Percentiles rank a stretch among this genome's conserved stretches.
These are phyloP conservation scores for Iselma pallidipennis DNA, from an alignment of 2,888 invertebrate species.

Conservation along the genomic window DNA sequence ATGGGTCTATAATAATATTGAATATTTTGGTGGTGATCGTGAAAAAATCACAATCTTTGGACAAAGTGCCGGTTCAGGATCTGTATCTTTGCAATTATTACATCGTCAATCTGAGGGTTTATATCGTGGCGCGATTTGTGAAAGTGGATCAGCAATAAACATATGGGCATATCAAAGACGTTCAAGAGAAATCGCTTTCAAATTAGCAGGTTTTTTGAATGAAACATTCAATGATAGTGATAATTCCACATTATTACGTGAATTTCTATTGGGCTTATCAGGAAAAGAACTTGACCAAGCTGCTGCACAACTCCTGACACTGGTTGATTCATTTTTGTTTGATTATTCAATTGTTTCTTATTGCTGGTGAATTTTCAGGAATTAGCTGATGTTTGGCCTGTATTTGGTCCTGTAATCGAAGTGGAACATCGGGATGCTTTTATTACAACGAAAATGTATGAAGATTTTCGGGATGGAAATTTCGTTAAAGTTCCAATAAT, in stretches of 20 bases:
- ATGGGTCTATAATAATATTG: conserved; percentile 26
- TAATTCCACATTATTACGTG: conserved; percentile 17
- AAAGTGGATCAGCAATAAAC: conserved; percentile 29
- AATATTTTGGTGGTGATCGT: conserved; percentile 28
- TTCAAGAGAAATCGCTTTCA: conserved; percentile 19
- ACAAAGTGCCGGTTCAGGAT: conserved; percentile 28
- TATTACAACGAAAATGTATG: conserved; percentile 33
- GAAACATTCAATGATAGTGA: conserved; percentile 7
- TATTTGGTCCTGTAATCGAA: conserved; percentile 8
- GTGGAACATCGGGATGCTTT: conserved; percentile 24
- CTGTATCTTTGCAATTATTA: conserved; percentile 23
- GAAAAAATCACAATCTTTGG: conserved; percentile 27
- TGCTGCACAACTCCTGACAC: conserved; percentile 1
- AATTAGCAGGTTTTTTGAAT: conserved; percentile 20
- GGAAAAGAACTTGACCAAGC: conserved; percentile 19
- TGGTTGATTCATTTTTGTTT: too few relatives aligned
- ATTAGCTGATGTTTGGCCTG: not conserved
- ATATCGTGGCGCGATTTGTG: conserved; percentile 26
- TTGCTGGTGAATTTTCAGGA: too few relatives aligned
- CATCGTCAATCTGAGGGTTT: conserved; percentile 18
- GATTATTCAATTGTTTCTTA: too few relatives aligned
- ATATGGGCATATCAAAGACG: conserved; percentile 21
- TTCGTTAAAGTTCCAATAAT: conserved; percentile 34
- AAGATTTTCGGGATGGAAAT: conserved; percentile 24
- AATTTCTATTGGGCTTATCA: conserved; percentile 18